Evolutionary conservation across 2,113 vertebrate genomes (phyloP).

Genomic region (Megaceryle torquata): DNA sequence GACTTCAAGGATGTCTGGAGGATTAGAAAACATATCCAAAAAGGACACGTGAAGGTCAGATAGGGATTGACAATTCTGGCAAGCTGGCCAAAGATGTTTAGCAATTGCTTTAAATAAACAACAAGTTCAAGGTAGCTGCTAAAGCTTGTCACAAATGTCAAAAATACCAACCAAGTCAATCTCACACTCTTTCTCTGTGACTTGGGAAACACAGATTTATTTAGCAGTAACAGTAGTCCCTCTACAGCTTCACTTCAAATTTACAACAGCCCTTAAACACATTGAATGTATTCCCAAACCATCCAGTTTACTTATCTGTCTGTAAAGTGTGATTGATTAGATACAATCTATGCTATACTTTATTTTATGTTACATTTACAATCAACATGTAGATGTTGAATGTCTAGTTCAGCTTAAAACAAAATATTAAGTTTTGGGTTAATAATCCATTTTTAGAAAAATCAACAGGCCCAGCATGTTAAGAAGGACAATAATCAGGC

Average conservation of each 20-base stretch:
- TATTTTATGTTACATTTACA: neutral
- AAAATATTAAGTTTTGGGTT: neutral
- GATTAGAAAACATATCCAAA: neutral
- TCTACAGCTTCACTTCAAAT: neutral
- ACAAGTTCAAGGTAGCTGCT: neutral
- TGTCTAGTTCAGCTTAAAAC: neutral
- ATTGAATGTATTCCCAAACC: neutral
- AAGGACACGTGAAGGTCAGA: neutral
- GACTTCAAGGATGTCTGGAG: neutral
- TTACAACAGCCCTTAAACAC: neutral
- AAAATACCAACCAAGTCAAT: neutral
- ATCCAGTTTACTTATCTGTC: neutral
- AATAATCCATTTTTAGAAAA: neutral
- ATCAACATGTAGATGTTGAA: neutral
- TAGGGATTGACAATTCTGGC: neutral
- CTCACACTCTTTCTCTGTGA: neutral
- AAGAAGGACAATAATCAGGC: neutral
- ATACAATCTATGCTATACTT: neutral
- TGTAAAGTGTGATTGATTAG: neutral
- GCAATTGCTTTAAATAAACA: slow-evolving; percentile 9
- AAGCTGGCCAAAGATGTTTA: neutral
- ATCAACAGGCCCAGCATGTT: neutral
- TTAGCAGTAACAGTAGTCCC: neutral
- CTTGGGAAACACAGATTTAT: neutral
- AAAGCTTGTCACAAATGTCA: neutral